Evolutionary conservation across 2,888 invertebrate species (phyloP).

Genomic region (Callosobruchus maculatus): DNA sequence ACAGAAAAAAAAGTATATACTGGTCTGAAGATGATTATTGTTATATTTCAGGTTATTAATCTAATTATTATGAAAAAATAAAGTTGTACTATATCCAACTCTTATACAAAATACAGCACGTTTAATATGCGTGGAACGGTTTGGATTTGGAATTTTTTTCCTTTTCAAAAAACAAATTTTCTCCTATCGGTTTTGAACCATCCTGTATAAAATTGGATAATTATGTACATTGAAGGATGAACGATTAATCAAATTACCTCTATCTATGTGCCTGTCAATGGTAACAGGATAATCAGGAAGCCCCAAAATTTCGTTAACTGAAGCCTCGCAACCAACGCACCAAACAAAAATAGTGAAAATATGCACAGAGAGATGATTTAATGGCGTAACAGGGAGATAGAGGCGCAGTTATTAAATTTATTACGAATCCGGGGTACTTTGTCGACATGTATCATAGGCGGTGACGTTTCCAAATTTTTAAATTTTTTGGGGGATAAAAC

Average conservation of each 20-base stretch:
- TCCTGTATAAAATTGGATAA: background rate
- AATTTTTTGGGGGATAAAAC: background rate
- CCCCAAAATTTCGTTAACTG: background rate
- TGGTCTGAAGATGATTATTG: no score
- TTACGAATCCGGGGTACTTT: background rate
- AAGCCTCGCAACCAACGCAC: background rate
- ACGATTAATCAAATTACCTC: background rate
- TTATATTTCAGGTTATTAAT: no score
- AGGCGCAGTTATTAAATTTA: background rate
- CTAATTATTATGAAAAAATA: no score
- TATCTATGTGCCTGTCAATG: background rate
- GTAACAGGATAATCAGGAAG: background rate
- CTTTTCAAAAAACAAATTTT: no score
- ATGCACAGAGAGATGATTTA: background rate
- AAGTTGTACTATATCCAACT: no score
- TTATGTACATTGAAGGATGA: background rate
- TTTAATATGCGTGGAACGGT: no score
- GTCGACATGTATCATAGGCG: background rate
- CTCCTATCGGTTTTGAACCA: background rate
- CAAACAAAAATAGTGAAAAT: background rate
- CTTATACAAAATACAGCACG: no score
- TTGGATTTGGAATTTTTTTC: no score
- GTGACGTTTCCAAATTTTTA: background rate
- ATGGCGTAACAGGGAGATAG: background rate
- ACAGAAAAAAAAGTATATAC: no score